Evolutionary conservation across 2,888 invertebrate genomes (phyloP), one percentile per base, ranked within the genome.

Genomic region (Furcula furcula): DNA sequence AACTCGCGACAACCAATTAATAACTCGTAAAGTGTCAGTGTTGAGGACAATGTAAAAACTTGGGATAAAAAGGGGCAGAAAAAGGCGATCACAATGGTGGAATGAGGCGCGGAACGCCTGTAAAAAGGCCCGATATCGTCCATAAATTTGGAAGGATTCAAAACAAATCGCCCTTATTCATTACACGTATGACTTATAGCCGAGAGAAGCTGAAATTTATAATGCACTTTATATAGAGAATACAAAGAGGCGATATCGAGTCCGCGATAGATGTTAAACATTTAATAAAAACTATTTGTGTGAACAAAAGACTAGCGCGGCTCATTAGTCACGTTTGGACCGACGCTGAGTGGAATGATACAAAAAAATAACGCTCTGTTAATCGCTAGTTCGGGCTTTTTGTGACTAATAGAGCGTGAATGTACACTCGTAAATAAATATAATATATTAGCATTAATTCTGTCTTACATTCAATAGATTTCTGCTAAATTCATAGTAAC

Each of bases 161-260:
- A 87, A 89, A 89, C 88, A 88, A 87, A 89, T 89, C 88, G 77
- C 80, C 87, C 82, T 88, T 87, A 89, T 89, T 89, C 89, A 87
- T 89, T 89, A 89, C 84, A 79, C 73, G 67, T 76, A 87, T 89
- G 89, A 89, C 82, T 82, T 88, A 89, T 89, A 69, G 78, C 72
- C 59, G 59, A 66, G 65, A 69, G 73, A 74, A 68, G 66, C 65
- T 65, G 63, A 59, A 55, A 56, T 84, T 81, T 81, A 83, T 84
- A 84, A 81, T 78, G 76, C 76, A 77, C 76, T 83, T 26, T 79
- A 76, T 74, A 60, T 72, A 65, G 66, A 71, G 66, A 66, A 71
- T 66, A 84, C 75, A 82, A 83, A 78, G 72, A 67, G 58, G 49
- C 66, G 60, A 66, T 65, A 58, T 68, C 65, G 64, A 53, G 46